These are phyloP conservation scores for Metacarcinus magister DNA, from an alignment of 2,888 invertebrate genomes.

Conservation along the genomic window DNA sequence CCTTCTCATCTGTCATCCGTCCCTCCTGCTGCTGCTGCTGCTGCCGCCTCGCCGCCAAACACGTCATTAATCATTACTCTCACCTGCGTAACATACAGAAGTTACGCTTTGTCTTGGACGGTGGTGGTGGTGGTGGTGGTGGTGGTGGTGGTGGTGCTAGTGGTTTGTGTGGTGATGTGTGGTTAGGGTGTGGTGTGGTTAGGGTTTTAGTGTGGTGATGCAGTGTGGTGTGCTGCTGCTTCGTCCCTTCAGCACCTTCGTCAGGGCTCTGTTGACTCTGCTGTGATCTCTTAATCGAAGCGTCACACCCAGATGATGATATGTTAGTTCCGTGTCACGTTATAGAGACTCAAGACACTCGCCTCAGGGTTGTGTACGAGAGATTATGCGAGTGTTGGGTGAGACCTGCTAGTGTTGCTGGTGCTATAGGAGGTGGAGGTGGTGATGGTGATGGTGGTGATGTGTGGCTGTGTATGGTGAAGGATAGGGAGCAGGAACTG, in stretches of 20 bases:
- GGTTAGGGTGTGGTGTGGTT: neutral
- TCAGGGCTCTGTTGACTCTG: neutral
- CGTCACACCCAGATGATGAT: conserved; percentile 50
- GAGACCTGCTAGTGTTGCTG: neutral
- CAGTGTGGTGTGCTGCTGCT: neutral
- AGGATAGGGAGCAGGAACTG: neutral
- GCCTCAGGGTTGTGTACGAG: neutral
- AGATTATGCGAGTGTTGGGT: neutral
- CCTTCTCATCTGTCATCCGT: neutral
- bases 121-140: neutral
- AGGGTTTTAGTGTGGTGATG: neutral
- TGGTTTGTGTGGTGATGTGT: neutral
- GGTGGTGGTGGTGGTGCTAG: neutral
- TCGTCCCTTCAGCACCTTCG: neutral
- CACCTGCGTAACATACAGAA: neutral
- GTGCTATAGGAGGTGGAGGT: neutral
- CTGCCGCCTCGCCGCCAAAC: neutral
- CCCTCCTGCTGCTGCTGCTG: neutral
- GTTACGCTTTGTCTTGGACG: neutral
- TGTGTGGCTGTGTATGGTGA: neutral
- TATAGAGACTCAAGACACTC: conserved; percentile 39
- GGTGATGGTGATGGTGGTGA: neutral
- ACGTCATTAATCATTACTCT: neutral
- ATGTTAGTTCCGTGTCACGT: conserved; percentile 37
- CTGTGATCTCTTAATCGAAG: conserved; percentile 27